Conservation (phyloP, 2,888 invertebrate genomes). For the Pyralis farinalis region DNA sequence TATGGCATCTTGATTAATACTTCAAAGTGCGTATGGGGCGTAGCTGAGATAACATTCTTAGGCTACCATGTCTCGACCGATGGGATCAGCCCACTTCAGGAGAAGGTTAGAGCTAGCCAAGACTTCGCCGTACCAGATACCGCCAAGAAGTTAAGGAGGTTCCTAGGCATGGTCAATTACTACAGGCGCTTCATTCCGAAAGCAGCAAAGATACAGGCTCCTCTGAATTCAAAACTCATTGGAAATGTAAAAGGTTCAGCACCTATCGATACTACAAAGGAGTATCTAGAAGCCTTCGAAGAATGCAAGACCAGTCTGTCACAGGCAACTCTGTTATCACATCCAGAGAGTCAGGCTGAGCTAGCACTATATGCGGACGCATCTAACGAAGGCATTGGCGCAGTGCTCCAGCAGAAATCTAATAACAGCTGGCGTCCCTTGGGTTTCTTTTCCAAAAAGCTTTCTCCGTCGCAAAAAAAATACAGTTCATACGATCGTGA, state of each 20-base stretch:
- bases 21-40: too few species aligned
- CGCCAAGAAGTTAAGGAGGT: conserved; percentile 3
- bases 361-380: too few species aligned
- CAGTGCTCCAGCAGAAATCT: too few species aligned
- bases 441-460: conserved; percentile 14
- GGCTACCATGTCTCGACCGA: too few species aligned
- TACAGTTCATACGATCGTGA: conserved; percentile 20
- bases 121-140: neutral
- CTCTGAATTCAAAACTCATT: conserved; percentile 5
- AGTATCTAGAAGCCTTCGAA: conserved; percentile 10
- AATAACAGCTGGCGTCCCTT: neutral
- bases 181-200: conserved; percentile 10
- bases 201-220: conserved; percentile 9
- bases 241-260: conserved; percentile 9
- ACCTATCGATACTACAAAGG: conserved; percentile 7
- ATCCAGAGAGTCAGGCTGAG: neutral
- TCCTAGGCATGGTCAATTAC: conserved; percentile 13
- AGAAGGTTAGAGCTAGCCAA: too few species aligned
- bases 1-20: too few species aligned
- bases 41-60: too few species aligned
- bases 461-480: conserved; percentile 10
- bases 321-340: conserved; percentile 1
- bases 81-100: too few species aligned
- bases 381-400: too few species aligned
- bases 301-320: conserved; percentile 10